Evolutionary conservation across 2,113 vertebrate genomes (phyloP), one percentile per base, ranked within the genome.

Genomic region (Osmerus mordax): DNA sequence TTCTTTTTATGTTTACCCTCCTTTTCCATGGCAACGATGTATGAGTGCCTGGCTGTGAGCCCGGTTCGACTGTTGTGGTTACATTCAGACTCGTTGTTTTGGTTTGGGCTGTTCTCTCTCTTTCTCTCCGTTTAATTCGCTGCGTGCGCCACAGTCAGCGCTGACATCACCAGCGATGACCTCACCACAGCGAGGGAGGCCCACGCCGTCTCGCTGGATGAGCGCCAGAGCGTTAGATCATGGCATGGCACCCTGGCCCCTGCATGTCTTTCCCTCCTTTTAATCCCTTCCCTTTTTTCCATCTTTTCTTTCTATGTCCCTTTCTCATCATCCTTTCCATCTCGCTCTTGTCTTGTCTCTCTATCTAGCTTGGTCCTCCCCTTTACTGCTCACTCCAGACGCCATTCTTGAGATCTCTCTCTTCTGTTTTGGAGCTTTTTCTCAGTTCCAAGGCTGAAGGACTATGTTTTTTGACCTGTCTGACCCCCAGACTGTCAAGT

Each of bases 131-230:
- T 67, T 84, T 81, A 83, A 80, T 41, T 60, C 92, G 91, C 92
- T 85, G 85, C 77, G 91, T 89, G 91, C 92, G 91, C 93, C 91
- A 91, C 91, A 94, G 93, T 95, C 91, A 87, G 91, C 91, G 91
- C 94, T 96, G 95, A 97, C 95, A 94, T 97, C 95, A 96, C 92
- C 91, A 91, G 87, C 80, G 83, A 89, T 90, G 93, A 95, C 81
- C 71, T 90, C 86, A 88, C 73, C 53, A 16, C 29, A 54, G 74
- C 63, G 67, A 21, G 88, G 89, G 92, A 81, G 77, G 85, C 83
- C 84, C 82, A 85, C 81, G 64, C 76, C 62, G 83, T 81, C 78
- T 52, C 29, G 73, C 61, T 87, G 87, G 83, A 70, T 0, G 61
- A 28, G 70, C 67, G 90, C 93, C 93, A 94, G 92, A 90, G 47